Conservation (phyloP, 2,797 vertebrate species). For the Hoplostethus mediterraneus region DNA sequence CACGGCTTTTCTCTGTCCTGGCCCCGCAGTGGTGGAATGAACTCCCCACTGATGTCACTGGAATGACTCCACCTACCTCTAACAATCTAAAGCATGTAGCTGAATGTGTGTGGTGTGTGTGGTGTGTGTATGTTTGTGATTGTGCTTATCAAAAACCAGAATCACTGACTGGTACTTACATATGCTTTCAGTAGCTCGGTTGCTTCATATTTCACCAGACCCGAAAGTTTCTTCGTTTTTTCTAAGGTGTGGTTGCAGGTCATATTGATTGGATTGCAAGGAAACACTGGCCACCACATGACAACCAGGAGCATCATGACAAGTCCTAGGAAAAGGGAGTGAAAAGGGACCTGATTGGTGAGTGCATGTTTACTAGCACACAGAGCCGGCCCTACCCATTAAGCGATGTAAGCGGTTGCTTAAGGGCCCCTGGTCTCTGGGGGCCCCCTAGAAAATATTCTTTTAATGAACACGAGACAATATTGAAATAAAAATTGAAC, state of each 20-base stretch:
- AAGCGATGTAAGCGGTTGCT: too few species aligned
- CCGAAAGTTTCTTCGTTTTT: fast-evolving
- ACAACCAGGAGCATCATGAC: constrained; percentile 38
- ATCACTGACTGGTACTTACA: constrained; percentile 57
- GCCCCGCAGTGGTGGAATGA: too few species aligned
- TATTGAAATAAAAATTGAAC: too few species aligned
- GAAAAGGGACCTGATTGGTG: neutral
- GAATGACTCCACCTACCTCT: too few species aligned
- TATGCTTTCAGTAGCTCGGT: fast-evolving
- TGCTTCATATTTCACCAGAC: fast-evolving
- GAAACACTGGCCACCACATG: neutral
- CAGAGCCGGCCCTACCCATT: too few species aligned
- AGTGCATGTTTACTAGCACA: neutral
- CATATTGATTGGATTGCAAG: neutral
- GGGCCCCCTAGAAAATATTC: too few species aligned
- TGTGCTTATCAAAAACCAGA: neutral
- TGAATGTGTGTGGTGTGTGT: too few species aligned
- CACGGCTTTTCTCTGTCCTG: too few species aligned
- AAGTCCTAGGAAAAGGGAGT: constrained; percentile 40
- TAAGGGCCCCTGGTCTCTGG: too few species aligned
- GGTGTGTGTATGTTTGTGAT: constrained; percentile 7
- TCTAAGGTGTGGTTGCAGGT: fast-evolving
- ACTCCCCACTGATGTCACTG: too few species aligned
- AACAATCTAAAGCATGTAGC: too few species aligned
- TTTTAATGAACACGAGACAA: too few species aligned